phyloP scores from a whole-genome alignment of 2,797 vertebrate genomes.

The Acridotheres tristis region DNA sequence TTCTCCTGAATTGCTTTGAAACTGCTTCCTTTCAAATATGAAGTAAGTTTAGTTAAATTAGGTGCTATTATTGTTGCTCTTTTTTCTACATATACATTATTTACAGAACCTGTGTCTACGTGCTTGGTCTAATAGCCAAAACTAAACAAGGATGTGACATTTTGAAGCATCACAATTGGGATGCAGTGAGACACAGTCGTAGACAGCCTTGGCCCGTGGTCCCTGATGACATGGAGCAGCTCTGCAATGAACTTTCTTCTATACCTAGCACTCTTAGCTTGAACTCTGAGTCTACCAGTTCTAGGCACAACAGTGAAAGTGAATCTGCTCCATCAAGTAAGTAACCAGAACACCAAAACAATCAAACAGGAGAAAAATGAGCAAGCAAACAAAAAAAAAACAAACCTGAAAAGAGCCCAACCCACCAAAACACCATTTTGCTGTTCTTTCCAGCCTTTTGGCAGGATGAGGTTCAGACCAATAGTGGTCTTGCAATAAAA shows the following conservation, averaged over 20 bases:
- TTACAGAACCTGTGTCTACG: constrained; percentile 84
- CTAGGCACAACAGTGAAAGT: constrained; percentile 97
- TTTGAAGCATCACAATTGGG: constrained; percentile 93
- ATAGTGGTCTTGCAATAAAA: neutral
- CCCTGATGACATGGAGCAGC: constrained; percentile 92
- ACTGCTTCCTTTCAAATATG: neutral
- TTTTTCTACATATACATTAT: neutral
- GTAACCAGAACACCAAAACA: constrained; percentile 36
- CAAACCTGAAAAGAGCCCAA: accelerated
- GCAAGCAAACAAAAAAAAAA: neutral
- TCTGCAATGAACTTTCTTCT: constrained; percentile 91
- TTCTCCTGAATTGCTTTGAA: constrained; percentile 1
- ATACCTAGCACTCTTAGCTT: constrained; percentile 95
- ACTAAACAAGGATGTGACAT: constrained; percentile 96
- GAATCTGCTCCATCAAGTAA: constrained; percentile 94
- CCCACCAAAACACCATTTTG: neutral
- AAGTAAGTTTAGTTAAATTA: neutral
- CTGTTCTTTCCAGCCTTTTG: neutral
- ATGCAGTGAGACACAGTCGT: constrained; percentile 94
- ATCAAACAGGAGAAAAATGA: neutral
- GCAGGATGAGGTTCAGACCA: neutral
- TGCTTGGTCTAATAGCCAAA: constrained; percentile 93
- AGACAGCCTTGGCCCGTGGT: constrained; percentile 95
- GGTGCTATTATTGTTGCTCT: neutral
- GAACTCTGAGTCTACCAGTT: constrained; percentile 96